Conservation (phyloP, 1,140 invertebrate species). For the Muscidifurax raptorellus region DNA sequence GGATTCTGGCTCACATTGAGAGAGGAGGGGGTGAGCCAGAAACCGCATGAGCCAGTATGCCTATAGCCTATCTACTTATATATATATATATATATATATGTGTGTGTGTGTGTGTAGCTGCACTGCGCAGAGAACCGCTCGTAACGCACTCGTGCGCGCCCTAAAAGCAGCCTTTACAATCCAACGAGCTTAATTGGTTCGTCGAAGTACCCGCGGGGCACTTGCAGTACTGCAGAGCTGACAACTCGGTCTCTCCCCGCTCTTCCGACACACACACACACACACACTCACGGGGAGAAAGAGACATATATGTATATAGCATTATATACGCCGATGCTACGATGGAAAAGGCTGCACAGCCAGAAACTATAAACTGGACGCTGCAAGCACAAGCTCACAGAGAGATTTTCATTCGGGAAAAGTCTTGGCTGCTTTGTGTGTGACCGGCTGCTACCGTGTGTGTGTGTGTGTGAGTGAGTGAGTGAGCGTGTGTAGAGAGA, state of each 20-base stretch:
- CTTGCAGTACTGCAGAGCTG: constrained; percentile 40
- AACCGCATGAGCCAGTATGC: too few species aligned
- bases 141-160: constrained; percentile 16
- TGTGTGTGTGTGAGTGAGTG: not conserved
- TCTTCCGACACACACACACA: not conserved
- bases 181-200: constrained; percentile 42
- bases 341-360: not conserved
- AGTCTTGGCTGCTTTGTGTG: not conserved
- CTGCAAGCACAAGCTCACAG: not conserved
- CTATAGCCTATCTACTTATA: too few species aligned
- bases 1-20: too few species aligned
- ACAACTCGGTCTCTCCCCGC: constrained; percentile 30
- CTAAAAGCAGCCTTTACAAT: constrained; percentile 40
- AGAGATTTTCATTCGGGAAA: constrained; percentile 5
- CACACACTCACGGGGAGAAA: too few species aligned
- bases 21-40: too few species aligned
- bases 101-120: not conserved
- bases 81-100: not conserved
- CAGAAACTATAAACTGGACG: not conserved
- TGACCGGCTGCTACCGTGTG: not conserved
- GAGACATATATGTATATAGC: too few species aligned
- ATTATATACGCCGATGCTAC: not conserved
- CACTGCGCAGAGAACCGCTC: not conserved
- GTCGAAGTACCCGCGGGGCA: constrained; percentile 31
- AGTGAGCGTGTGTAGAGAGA: not conserved